Conservation (phyloP, 1,140 invertebrate genomes). For the Achroia grisella region DNA sequence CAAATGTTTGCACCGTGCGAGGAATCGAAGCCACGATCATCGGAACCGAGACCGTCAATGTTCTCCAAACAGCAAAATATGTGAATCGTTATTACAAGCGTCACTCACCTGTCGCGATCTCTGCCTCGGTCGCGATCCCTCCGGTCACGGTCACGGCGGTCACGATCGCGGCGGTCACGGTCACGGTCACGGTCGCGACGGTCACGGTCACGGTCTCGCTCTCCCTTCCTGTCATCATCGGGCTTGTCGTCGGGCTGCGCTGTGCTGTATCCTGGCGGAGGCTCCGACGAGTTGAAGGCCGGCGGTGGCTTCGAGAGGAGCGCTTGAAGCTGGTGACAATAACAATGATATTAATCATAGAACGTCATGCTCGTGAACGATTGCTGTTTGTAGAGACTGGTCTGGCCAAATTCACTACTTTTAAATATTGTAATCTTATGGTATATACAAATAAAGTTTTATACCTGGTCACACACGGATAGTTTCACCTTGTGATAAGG, state of each 20-base stretch:
- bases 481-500: no score
- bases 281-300: conserved; percentile 55
- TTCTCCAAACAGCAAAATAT: no score
- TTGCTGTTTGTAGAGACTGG: no score
- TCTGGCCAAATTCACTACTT: no score
- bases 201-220: conserved; percentile 30
- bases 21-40: no score
- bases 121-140: conserved; percentile 16
- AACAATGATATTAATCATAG: no score
- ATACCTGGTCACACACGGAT: conserved; percentile 42
- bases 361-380: no score
- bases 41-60: no score
- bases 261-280: conserved; percentile 58
- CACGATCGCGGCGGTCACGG: conserved; percentile 12
- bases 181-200: conserved; percentile 13
- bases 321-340: conserved; percentile 45
- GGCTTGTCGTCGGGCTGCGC: conserved; percentile 40
- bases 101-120: conserved; percentile 9
- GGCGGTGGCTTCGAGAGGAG: conserved; percentile 64
- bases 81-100: no score
- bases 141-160: conserved; percentile 12
- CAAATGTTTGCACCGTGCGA: no score
- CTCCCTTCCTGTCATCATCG: conserved; percentile 32
- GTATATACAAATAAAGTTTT: neutral
- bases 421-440: no score